These are phyloP conservation scores for Helobdella robusta DNA, from an alignment of 2,888 invertebrate species.

Conservation along the genomic window DNA sequence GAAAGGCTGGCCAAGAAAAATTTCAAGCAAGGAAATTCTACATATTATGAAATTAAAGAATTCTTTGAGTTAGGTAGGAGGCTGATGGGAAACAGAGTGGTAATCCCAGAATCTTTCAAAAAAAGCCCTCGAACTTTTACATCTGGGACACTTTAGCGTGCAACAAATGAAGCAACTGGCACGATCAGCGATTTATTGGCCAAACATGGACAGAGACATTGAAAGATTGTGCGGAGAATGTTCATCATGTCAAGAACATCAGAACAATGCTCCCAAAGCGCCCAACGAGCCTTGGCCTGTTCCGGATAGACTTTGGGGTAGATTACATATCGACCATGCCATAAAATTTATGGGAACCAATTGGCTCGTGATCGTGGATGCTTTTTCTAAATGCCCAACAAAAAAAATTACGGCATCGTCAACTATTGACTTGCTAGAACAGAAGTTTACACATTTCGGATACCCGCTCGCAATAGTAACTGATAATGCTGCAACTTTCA, in stretches of 20 bases:
- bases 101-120: background rate
- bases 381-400: background rate
- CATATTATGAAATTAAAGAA: background rate
- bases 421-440: background rate
- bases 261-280: background rate
- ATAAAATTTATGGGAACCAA: background rate
- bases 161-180: background rate
- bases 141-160: background rate
- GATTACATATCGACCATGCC: background rate
- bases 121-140: background rate
- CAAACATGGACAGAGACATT: background rate
- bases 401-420: no score
- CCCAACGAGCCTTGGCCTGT: background rate
- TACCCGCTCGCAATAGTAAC: background rate
- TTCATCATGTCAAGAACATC: background rate
- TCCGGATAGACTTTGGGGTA: background rate
- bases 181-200: background rate
- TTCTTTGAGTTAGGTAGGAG: background rate
- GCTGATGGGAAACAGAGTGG: background rate
- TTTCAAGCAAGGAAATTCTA: background rate
- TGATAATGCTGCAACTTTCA: background rate
- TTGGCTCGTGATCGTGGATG: background rate
- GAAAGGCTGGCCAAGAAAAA: background rate
- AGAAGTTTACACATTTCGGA: background rate
- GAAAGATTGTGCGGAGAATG: background rate